Percentiles rank a stretch among this genome's conserved stretches.
These are phyloP conservation scores for Muscicapa striata DNA, from an alignment of 2,797 vertebrate species.

Conservation along the genomic window DNA sequence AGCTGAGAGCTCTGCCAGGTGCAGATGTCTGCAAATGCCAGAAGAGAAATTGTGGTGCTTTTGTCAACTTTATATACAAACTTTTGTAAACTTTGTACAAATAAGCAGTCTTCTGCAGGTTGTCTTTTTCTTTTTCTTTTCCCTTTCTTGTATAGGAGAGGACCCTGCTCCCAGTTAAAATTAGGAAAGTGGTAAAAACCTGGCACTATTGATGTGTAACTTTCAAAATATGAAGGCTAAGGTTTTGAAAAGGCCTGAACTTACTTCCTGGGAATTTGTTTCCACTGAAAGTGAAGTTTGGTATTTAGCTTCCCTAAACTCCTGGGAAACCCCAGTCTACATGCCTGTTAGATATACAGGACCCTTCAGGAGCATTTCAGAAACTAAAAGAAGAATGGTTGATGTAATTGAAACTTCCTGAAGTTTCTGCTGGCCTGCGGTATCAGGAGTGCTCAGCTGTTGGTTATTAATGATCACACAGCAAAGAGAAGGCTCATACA, in stretches of 20 bases:
- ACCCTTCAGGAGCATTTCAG: neutral
- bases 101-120: neutral
- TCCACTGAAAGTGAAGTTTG: neutral
- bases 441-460: accelerated
- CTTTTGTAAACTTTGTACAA: neutral
- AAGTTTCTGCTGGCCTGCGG: neutral
- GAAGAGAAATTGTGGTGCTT: neutral
- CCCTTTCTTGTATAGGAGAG: neutral
- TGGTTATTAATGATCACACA: neutral
- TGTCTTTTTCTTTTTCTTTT: neutral
- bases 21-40: neutral
- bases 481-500: neutral
- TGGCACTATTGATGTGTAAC: neutral
- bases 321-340: neutral
- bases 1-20: neutral
- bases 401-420: neutral
- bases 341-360: neutral
- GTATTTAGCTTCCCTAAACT: neutral
- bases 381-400: neutral
- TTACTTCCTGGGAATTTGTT: neutral
- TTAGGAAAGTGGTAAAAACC: neutral
- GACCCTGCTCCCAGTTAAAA: neutral
- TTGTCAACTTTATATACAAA: neutral
- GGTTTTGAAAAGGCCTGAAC: neutral
- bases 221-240: neutral